These are phyloP conservation scores for Octopus sinensis DNA, from an alignment of 1,140 invertebrate genomes.

Conservation along the genomic window DNA sequence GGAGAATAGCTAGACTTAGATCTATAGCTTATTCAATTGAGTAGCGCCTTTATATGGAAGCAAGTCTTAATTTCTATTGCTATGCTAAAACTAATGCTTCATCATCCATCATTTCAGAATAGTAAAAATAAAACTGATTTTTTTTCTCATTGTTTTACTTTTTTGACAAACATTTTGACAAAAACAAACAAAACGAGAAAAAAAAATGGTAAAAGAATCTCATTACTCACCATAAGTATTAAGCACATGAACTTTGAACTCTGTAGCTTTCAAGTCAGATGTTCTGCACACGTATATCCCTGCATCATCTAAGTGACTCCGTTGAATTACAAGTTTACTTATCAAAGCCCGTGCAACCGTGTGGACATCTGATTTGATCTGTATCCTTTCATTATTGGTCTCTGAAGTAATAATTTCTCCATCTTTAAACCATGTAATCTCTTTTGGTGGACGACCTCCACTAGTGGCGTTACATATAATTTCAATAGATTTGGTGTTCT, in stretches of 20 bases:
- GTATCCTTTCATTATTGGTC: not conserved
- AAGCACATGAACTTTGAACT: constrained; percentile 40
- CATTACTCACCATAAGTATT: constrained; percentile 25
- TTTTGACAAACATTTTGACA: no score
- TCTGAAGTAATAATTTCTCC: constrained; percentile 13
- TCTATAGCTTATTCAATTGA: no score
- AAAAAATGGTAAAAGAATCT: not conserved
- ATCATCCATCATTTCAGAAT: no score
- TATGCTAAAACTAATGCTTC: no score
- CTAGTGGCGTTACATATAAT: constrained; percentile 8
- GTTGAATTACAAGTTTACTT: constrained; percentile 31
- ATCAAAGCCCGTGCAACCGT: constrained; percentile 29
- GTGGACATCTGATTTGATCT: not conserved
- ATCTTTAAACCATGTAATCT: constrained; percentile 15
- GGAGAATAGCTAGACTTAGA: no score
- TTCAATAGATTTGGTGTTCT: constrained; percentile 8
- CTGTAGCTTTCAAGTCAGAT: constrained; percentile 38
- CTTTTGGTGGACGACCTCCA: constrained; percentile 5
- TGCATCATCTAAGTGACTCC: constrained; percentile 33
- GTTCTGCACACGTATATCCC: constrained; percentile 44
- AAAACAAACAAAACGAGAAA: not conserved
- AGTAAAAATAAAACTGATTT: no score
- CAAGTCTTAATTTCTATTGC: no score
- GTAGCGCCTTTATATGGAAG: no score
- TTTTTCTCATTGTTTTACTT: no score